Base-by-base conservation (phyloP, 64 coral and sea anemone genomes). In the Montipora cactus region DNA sequence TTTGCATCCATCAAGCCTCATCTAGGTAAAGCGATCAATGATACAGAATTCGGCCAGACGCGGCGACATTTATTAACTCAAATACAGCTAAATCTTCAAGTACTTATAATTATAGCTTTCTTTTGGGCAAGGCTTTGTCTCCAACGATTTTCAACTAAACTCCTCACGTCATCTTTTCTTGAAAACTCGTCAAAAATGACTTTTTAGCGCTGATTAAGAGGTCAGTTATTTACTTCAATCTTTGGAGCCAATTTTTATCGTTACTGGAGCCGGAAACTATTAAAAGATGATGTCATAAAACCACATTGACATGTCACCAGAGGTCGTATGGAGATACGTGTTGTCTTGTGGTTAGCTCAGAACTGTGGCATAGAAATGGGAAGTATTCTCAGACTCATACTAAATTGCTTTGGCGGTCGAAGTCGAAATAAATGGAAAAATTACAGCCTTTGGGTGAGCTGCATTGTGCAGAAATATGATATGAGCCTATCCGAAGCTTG, bases 161-260 rank as follows among this genome's bases (percentile, higher is more conserved):
- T 37, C 13, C 61, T 64, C 61, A 64, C 13, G 3, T 57, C 11
- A 8, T 57, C 53, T 64, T 64, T 71, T 23, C 1, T 71, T 71
- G 21, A 8, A 71, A 71, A n/a, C 68, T 4, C 68, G 68, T 71
- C 21, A 71, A 23, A 67, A 5, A 71, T 71, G 20, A 23, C 68
- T 71, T 71, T 71, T 71, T 71, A 71, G 68, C 68, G 8, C 20
- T 20, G 20, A 71, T 71, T 71, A 71, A 71, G 8, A 71, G 68
- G 68, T 71, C 68, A 71, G 68, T 22, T 71, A 71, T 71, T 71
- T 71, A n/a, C 19, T 71, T 71, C 18, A 71, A 71, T 23, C 68
- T 71, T n/a, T 4, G 12, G 18, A 71, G 68, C 18, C 4, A 9
- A 5, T 21, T 71, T 23, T 71, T 23, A 11, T 37, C 37, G 37